Conservation (phyloP, 2,888 invertebrate species). For the Agrotis exclamationis region DNA sequence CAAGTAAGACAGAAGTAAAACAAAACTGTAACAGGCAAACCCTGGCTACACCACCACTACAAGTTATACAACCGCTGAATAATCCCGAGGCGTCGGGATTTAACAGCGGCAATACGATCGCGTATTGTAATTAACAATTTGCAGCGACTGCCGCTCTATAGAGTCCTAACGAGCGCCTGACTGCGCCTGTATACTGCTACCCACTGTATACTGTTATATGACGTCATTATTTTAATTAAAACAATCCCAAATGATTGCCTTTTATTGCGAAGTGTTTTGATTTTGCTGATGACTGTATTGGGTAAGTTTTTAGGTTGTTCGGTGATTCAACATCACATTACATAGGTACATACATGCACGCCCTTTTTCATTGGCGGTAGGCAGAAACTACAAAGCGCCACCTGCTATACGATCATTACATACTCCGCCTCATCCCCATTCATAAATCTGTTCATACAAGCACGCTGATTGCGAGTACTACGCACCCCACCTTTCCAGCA, state of each 20-base stretch:
- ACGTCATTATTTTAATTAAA: conserved; percentile 58
- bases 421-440: too few species aligned
- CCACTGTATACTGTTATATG: conserved; percentile 54
- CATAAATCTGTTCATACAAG: too few species aligned
- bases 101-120: conserved; percentile 60
- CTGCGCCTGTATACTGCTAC: conserved; percentile 25
- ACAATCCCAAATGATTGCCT: conserved; percentile 40
- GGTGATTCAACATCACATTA: too few species aligned
- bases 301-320: too few species aligned
- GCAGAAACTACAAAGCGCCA: too few species aligned
- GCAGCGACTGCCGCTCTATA: conserved; percentile 51
- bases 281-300: conserved; percentile 23
- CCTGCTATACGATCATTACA: too few species aligned
- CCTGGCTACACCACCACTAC: conserved; percentile 1
- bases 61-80: conserved; percentile 56
- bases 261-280: conserved; percentile 44
- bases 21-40: conserved; percentile 4
- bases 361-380: too few species aligned
- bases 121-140: conserved; percentile 66
- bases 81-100: conserved; percentile 68
- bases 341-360: too few species aligned
- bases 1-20: too few species aligned
- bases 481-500: too few species aligned
- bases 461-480: too few species aligned
- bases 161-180: conserved; percentile 59